Percentiles rank a stretch among this genome's conserved stretches.
phyloP scores from a whole-genome alignment of 1,140 invertebrate species.

The Bombus confusus region DNA sequence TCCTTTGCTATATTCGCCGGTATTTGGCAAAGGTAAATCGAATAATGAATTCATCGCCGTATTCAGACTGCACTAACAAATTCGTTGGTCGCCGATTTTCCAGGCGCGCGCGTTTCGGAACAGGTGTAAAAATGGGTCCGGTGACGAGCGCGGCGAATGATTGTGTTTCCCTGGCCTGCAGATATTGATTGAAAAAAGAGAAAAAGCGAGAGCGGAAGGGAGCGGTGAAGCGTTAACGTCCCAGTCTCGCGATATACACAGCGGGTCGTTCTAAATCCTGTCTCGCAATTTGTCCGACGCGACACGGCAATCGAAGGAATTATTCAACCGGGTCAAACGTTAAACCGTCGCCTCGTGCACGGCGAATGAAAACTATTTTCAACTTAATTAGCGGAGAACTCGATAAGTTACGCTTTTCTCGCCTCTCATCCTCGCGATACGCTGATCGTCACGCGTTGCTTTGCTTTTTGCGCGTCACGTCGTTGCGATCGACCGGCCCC shows the following conservation, averaged over 20 bases:
- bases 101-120: not conserved
- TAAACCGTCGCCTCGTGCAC: not conserved
- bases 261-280: slow-evolving; percentile 15
- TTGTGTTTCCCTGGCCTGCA: slow-evolving; percentile 14
- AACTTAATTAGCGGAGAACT: slow-evolving; percentile 31
- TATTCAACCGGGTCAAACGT: slow-evolving; percentile 19
- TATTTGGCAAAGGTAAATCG: slow-evolving; percentile 25
- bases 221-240: not conserved
- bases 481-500: not conserved
- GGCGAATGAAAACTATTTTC: slow-evolving; percentile 3
- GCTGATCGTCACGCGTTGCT: not conserved
- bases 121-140: not conserved
- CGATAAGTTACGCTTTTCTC: slow-evolving; percentile 3
- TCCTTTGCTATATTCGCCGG: not conserved
- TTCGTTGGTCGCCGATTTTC: slow-evolving; percentile 16
- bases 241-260: not conserved
- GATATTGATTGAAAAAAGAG: slow-evolving; percentile 21
- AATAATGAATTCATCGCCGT: slow-evolving; percentile 12
- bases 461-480: not conserved
- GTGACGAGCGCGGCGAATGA: not conserved
- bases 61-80: not conserved
- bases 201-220: not conserved
- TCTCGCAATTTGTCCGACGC: slow-evolving; percentile 6
- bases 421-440: not conserved
- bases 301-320: slow-evolving; percentile 23